Base-by-base conservation (phyloP, 2,888 invertebrate genomes). In the Eristalis arbustorum region DNA sequence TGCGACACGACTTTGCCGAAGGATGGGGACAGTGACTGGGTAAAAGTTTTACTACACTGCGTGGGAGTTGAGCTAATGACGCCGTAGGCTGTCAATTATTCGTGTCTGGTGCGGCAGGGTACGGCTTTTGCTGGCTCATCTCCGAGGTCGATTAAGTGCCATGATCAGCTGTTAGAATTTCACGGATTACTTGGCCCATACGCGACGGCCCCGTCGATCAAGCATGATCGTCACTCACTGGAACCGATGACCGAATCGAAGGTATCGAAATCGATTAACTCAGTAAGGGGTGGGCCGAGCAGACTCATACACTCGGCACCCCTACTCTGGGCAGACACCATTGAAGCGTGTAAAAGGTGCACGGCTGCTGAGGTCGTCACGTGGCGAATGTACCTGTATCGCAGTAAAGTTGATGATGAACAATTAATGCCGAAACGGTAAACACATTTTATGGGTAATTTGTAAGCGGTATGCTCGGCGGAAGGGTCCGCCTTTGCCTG, bases 381-480 rank as follows among this genome's bases (percentile, higher is more conserved):
- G 89, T 90, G 89, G 89, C 89, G 81, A 89, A 85, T 88, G 83
- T 83, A 87, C 87, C 87, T 87, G 85, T 87, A 63, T 56, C 10
- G 76, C 56, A 69, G 77, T 42, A 78, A 82, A 78, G 64, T 87
- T 87, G 87, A 83, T 87, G 87, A 87, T 78, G 83, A 79, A 87
- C 87, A 87, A 87, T 87, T 81, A 81, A 68, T 75, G 59, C 68
- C 89, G 88, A 89, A 89, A 88, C 84, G 89, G 88, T 88, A 89
- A 83, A 79, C 72, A 88, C 88, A 90, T 91, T 91, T 91, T 90
- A 91, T 90, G 91, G 91, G 89, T 89, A 91, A 91, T 91, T 91
- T 90, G 89, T 88, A 88, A 88, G 87, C 84, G 84, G 66, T 88
- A 72, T 87, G 78, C 71, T 34, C 74, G 62, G 68, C 40, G 75